phyloP scores from a whole-genome alignment of 2,888 invertebrate genomes.

The Leptopilina drosophilae region DNA sequence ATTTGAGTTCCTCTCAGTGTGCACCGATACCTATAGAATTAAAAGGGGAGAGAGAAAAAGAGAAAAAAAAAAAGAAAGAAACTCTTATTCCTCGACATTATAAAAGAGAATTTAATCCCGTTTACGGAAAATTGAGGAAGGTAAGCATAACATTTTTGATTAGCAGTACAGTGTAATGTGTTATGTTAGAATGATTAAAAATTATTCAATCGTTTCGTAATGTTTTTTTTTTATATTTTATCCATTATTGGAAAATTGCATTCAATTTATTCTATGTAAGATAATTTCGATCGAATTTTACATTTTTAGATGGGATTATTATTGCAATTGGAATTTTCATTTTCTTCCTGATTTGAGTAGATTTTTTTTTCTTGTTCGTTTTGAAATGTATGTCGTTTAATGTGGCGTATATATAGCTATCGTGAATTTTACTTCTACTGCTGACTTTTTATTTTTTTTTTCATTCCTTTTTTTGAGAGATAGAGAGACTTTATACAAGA shows the following conservation, averaged over 20 bases:
- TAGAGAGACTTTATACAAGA: no score
- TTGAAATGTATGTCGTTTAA: background rate
- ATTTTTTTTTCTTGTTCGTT: background rate
- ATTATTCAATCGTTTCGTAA: conserved; percentile 6
- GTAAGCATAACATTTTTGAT: background rate
- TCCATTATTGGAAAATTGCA: background rate
- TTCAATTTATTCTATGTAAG: background rate
- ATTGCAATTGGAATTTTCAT: background rate
- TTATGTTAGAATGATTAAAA: background rate
- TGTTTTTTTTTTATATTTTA: background rate
- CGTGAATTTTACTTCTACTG: background rate
- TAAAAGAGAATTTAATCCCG: background rate
- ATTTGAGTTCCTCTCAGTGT: no score
- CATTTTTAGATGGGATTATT: background rate
- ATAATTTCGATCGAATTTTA: background rate
- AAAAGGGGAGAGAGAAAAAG: background rate
- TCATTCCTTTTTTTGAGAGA: no score
- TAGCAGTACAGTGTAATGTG: background rate
- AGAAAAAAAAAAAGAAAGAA: background rate
- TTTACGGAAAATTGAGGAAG: conserved; percentile 11
- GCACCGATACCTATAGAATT: no score
- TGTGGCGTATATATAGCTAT: background rate
- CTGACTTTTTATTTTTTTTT: no score
- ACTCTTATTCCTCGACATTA: background rate
- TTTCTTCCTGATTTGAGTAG: background rate